Base-by-base conservation (phyloP, 2,797 vertebrate genomes). In the Tokudaia muenninki region DNA sequence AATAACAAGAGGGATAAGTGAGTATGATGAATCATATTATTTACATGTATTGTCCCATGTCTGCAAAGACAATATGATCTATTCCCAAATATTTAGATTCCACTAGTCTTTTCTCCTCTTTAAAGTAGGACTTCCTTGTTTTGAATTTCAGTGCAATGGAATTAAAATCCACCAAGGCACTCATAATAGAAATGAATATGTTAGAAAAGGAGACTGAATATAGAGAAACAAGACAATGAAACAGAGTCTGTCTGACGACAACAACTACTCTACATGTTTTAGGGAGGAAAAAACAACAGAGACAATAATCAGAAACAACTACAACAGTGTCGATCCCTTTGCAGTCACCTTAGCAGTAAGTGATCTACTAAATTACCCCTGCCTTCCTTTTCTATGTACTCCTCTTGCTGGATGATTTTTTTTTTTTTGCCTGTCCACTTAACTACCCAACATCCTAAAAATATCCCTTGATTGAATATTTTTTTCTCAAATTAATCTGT, bases 401-500 rank as follows among this genome's bases (percentile, higher is more conserved):
- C 79, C 13, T n/a, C 61, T 70, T 52, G 0, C 37, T 6, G 1
- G 37, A 17, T 21, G 26, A 61, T 90, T 94, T 70, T 34, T 91
- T 91, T 91, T 91, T 65, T 84, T 67, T 90, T 72, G 67, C 70
- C 70, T 92, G 21, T 86, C 81, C 78, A 75, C 55, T 88, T 83
- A 90, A 78, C 65, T 70, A 79, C 29, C 63, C 37, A 78, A 57
- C 6, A 26, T 90, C 87, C 74, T 63, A n/a, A 87, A 92, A 87
- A 82, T 77, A 81, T 13, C 31, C n/a, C 24, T 82, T 87, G 72
- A 87, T 86, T 12, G 26, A 93, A 81, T 91, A 67, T n/a, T 67
- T 97, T 90, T 78, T 11, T n/a, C 81, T 92, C 50, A 79, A 65
- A 95, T 90, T 88, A 91, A 67, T 91, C 87, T 95, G 41, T 94